Evolutionary conservation across 1,140 invertebrate genomes (phyloP).

Genomic region (Drosophila pandora): DNA sequence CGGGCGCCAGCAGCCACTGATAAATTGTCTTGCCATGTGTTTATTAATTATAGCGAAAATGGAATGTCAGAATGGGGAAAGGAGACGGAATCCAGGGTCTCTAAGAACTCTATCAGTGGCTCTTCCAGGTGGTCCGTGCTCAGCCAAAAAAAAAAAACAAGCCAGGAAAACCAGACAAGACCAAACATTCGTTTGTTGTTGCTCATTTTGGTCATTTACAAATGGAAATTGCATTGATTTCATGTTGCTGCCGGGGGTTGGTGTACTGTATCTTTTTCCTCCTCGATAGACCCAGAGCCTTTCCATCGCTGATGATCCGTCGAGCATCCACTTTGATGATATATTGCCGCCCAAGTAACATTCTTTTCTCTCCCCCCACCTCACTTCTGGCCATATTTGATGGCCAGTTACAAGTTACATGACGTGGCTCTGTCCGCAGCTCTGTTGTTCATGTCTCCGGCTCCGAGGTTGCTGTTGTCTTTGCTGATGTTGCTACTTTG

Average conservation of each 20-base stretch:
- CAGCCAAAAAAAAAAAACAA: slow-evolving; percentile 23
- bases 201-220: slow-evolving; percentile 79
- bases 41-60: slow-evolving; percentile 79
- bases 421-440: slow-evolving; percentile 63
- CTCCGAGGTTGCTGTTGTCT: slow-evolving; percentile 36
- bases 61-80: slow-evolving; percentile 55
- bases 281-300: background rate
- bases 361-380: slow-evolving; percentile 14
- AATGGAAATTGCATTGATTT: slow-evolving; percentile 83
- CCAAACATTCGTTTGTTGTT: slow-evolving; percentile 42
- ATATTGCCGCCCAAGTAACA: slow-evolving; percentile 69
- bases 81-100: background rate
- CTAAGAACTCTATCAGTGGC: slow-evolving; percentile 43
- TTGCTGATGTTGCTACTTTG: slow-evolving; percentile 58
- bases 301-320: slow-evolving; percentile 40
- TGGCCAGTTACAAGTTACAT: slow-evolving; percentile 70
- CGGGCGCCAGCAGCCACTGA: slow-evolving; percentile 60
- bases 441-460: slow-evolving; percentile 25
- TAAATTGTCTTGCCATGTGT: slow-evolving; percentile 78
- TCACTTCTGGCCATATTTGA: slow-evolving; percentile 67
- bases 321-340: slow-evolving; percentile 70
- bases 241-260: slow-evolving; percentile 32
- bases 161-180: slow-evolving; percentile 14
- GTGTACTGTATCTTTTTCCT: slow-evolving; percentile 15
- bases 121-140: slow-evolving; percentile 67